Evolutionary conservation across 2,113 vertebrate genomes (phyloP).

Genomic region (Ictalurus furcatus): DNA sequence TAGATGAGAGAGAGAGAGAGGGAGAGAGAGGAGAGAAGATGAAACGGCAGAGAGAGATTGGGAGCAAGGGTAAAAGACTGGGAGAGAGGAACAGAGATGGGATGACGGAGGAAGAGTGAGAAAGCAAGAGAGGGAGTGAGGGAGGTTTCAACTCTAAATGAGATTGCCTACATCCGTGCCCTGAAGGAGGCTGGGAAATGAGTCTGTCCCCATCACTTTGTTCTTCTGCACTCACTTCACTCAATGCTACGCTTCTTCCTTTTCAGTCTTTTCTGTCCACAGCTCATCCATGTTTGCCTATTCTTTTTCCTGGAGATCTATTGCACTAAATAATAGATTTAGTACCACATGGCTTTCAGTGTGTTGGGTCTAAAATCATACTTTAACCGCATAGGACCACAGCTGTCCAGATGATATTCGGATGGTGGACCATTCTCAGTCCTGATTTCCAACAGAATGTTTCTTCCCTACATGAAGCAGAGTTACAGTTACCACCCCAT

Average conservation of each 20-base stretch:
- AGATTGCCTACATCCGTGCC: conserved; percentile 55
- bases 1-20: neutral
- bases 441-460: neutral
- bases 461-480: neutral
- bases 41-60: conserved; percentile 8
- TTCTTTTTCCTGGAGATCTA: conserved; percentile 4
- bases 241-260: conserved; percentile 55
- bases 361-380: neutral
- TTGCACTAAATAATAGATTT: neutral
- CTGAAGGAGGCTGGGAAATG: conserved; percentile 52
- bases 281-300: conserved; percentile 40
- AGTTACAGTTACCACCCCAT: neutral
- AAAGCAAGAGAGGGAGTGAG: conserved; percentile 21
- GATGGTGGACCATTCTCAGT: neutral
- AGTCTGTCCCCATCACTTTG: conserved; percentile 58
- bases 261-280: conserved; percentile 22
- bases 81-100: neutral
- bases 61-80: neutral
- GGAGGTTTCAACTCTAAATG: conserved; percentile 50
- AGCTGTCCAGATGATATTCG: neutral
- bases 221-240: conserved; percentile 51
- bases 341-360: neutral
- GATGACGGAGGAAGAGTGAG: conserved; percentile 5
- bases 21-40: neutral
- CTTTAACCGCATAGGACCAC: neutral